Conservation (phyloP, 2,797 vertebrate species). For the Microcaecilia unicolor region DNA sequence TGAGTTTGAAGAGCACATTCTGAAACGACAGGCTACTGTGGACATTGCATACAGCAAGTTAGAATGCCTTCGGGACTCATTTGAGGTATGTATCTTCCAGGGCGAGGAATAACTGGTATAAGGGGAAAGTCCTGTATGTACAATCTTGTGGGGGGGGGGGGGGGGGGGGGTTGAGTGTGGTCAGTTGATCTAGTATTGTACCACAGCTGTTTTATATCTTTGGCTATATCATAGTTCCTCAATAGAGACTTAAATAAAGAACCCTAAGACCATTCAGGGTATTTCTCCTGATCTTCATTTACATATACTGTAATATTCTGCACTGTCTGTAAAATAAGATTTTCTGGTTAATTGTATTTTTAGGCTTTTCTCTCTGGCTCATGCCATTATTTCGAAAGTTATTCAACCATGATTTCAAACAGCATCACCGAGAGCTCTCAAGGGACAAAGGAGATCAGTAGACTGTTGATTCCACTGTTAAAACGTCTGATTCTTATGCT, state of each 20-base stretch:
- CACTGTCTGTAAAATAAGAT: too few species aligned
- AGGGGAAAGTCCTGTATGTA: too few species aligned
- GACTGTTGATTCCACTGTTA: constrained; percentile 62
- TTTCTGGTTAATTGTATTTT: not conserved
- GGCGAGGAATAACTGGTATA: too few species aligned
- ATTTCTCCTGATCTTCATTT: too few species aligned
- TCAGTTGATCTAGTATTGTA: too few species aligned
- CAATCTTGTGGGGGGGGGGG: too few species aligned
- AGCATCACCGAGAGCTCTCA: constrained; percentile 7
- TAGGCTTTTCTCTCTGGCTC: constrained; percentile 59
- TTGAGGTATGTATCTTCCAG: not conserved
- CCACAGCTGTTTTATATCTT: too few species aligned
- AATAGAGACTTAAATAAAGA: too few species aligned
- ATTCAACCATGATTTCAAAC: constrained; percentile 39
- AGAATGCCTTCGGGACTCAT: constrained; percentile 51
- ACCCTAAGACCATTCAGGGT: too few species aligned
- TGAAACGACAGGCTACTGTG: constrained; percentile 47
- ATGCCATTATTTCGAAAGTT: constrained; percentile 60
- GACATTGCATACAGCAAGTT: constrained; percentile 51
- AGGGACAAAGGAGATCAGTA: constrained; percentile 22
- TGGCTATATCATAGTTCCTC: too few species aligned
- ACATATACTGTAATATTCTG: too few species aligned
- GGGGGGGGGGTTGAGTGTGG: too few species aligned
- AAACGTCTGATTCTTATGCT: constrained; percentile 51
- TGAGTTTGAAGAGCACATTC: constrained; percentile 55